Percentiles rank a stretch among this genome's conserved stretches.
Evolutionary conservation across 2,113 vertebrate species (phyloP).

Genomic region (Notarius lentiginosus): DNA sequence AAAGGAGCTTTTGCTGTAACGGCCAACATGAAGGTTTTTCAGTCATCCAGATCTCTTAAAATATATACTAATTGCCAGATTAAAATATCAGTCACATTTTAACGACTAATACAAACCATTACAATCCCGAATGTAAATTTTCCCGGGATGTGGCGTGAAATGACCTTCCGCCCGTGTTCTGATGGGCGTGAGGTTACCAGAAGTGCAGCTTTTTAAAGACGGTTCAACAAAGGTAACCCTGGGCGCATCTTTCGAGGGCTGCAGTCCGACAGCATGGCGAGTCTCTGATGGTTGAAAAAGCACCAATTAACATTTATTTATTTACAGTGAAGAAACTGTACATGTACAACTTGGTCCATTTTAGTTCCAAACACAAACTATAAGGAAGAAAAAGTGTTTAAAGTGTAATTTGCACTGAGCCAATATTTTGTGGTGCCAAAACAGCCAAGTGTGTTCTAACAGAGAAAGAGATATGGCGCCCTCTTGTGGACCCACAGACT

Average conservation of each 20-base stretch:
- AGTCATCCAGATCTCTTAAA: neutral
- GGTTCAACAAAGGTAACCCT: conserved; percentile 64
- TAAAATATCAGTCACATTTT: neutral
- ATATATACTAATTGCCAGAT: neutral
- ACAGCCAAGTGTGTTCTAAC: neutral
- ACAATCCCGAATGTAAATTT: neutral
- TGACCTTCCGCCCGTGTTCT: conserved; percentile 47
- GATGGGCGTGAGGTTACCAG: conserved; percentile 49
- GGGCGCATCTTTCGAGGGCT: conserved; percentile 45
- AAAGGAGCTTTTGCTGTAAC: neutral
- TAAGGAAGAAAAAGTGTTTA: neutral
- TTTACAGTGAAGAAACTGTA: neutral
- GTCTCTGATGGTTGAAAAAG: neutral
- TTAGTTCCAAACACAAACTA: neutral
- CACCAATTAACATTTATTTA: neutral
- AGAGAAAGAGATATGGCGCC: conserved; percentile 15
- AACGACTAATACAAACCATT: neutral
- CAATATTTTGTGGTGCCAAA: neutral
- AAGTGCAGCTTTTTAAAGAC: conserved; percentile 47
- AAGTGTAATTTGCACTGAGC: neutral
- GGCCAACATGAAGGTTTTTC: neutral
- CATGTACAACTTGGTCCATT: neutral
- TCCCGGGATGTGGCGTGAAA: conserved; percentile 70
- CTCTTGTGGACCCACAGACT: conserved; percentile 22
- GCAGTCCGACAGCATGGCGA: neutral